phyloP scores from a whole-genome alignment of 2,113 vertebrate species.

The Pholis gunnellus region DNA sequence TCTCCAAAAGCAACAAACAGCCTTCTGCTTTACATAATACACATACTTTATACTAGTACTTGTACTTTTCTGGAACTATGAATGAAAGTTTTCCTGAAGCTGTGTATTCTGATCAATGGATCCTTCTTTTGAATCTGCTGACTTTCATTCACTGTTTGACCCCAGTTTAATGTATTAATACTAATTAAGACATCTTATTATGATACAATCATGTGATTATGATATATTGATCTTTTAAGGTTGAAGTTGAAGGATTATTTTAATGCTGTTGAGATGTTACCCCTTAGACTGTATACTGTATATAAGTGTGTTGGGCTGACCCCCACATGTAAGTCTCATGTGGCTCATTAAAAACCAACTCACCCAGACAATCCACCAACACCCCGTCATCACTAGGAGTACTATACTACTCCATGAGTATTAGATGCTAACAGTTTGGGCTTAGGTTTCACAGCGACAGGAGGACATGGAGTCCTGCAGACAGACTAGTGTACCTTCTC shows the following conservation, averaged over 20 bases:
- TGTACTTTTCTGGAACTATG: neutral
- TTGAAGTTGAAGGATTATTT: too few relatives aligned
- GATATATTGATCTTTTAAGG: neutral
- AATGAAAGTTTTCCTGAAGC: neutral
- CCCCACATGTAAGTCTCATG: neutral
- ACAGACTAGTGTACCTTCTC: constrained; percentile 89
- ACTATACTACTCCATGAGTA: neutral
- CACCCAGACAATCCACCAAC: neutral
- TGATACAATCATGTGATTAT: neutral
- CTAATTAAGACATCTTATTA: neutral
- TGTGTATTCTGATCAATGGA: neutral
- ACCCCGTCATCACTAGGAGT: neutral
- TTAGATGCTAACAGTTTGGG: neutral
- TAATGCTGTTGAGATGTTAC: neutral
- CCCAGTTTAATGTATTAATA: neutral
- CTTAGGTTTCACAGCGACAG: constrained; percentile 49
- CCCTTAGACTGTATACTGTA: neutral
- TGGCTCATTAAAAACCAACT: neutral
- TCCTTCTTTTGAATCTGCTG: neutral
- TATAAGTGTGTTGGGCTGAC: neutral
- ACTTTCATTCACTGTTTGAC: neutral
- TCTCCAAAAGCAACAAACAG: neutral
- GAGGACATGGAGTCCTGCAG: constrained; percentile 36
- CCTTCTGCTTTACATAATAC: neutral
- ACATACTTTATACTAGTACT: too few relatives aligned